These are phyloP conservation scores for Lasiurus cinereus DNA, from an alignment of 2,113 vertebrate species.

Conservation along the genomic window DNA sequence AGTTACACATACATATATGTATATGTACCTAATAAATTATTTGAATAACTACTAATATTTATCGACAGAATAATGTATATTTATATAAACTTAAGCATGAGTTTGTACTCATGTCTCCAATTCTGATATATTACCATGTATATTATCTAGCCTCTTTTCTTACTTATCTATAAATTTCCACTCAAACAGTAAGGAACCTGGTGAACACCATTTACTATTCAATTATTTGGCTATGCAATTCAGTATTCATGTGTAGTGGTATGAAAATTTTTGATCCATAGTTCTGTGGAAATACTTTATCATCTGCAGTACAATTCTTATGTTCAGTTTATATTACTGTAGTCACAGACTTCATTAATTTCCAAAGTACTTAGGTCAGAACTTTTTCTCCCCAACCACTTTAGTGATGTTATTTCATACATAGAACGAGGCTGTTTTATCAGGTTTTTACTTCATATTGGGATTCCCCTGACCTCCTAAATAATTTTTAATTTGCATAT, in stretches of 20 bases:
- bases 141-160: not conserved
- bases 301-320: not conserved
- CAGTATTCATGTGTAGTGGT: not conserved
- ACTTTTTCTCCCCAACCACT: not conserved
- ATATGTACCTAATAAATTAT: not conserved
- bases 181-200: not conserved
- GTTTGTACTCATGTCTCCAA: not conserved
- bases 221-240: not conserved
- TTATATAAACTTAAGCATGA: not conserved
- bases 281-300: not conserved
- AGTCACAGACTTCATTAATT: not conserved
- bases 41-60: not conserved
- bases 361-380: not conserved
- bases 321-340: not conserved
- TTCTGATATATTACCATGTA: not conserved
- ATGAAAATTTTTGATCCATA: not conserved
- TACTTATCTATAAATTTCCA: not conserved
- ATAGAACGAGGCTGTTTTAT: not conserved
- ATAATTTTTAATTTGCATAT: not conserved
- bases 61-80: not conserved
- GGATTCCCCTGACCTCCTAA: not conserved
- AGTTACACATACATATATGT: not conserved
- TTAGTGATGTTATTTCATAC: not conserved
- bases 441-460: not conserved
- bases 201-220: not conserved